These are phyloP conservation scores for Adelges cooleyi DNA, from an alignment of 1,140 invertebrate genomes.

Conservation along the genomic window DNA sequence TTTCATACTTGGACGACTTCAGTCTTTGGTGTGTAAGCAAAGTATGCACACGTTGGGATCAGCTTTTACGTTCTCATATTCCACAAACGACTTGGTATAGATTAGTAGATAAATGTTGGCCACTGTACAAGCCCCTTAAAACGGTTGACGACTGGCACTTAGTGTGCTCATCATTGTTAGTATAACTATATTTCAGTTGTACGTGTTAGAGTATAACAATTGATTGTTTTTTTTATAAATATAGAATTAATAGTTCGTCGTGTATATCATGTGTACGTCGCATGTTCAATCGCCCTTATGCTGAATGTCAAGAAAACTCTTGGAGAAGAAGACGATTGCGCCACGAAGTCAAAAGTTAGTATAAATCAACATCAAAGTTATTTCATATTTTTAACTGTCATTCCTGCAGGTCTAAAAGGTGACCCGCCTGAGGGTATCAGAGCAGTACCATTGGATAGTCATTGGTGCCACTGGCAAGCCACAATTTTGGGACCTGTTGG, in stretches of 20 bases:
- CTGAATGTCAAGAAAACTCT: constrained; percentile 52
- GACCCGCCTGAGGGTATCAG: constrained; percentile 85
- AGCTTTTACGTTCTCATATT: constrained; percentile 62
- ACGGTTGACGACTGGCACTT: constrained; percentile 65
- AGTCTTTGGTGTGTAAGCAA: constrained; percentile 75
- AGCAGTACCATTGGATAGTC: constrained; percentile 68
- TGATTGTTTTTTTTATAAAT: not conserved
- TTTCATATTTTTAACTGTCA: not conserved
- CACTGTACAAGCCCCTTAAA: constrained; percentile 63
- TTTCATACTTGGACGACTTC: constrained; percentile 80
- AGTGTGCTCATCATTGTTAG: constrained; percentile 45
- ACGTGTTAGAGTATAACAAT: not conserved
- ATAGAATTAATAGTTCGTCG: constrained; percentile 58
- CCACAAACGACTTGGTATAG: constrained; percentile 63
- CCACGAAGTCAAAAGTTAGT: constrained; percentile 56
- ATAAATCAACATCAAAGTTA: not conserved
- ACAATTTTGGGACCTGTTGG: constrained; percentile 76
- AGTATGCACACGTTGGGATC: constrained; percentile 73
- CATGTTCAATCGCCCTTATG: constrained; percentile 51
- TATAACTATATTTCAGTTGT: constrained; percentile 2
- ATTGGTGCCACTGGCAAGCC: constrained; percentile 83
- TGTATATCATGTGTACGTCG: constrained; percentile 75
- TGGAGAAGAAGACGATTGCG: constrained; percentile 61
- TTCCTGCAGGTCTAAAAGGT: constrained; percentile 52
- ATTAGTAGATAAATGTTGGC: constrained; percentile 65